Percentiles rank a stretch among this genome's conserved stretches.
Evolutionary conservation across 1,140 invertebrate genomes (phyloP).

Genomic region (Pinna nobilis): DNA sequence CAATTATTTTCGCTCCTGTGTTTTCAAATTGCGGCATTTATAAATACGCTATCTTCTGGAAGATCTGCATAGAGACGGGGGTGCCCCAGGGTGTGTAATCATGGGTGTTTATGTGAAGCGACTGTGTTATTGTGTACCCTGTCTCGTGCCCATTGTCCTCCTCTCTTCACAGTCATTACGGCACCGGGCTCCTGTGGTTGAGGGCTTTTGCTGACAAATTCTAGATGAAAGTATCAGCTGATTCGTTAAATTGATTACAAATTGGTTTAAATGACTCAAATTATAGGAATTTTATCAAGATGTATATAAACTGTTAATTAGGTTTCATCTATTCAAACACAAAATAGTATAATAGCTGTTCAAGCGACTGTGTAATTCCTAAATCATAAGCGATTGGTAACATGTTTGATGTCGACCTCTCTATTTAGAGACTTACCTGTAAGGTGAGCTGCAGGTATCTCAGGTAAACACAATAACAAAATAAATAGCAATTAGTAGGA

Average conservation of each 20-base stretch:
- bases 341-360: too few relatives aligned
- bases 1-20: conserved; percentile 33
- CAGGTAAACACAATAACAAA: too few relatives aligned
- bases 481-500: too few relatives aligned
- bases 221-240: conserved; percentile 25
- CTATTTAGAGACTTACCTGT: too few relatives aligned
- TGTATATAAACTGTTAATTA: neutral
- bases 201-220: conserved; percentile 30
- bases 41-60: conserved; percentile 32
- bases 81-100: conserved; percentile 20
- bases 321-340: neutral
- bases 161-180: conserved; percentile 9
- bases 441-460: too few relatives aligned
- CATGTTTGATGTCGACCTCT: too few relatives aligned
- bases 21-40: conserved; percentile 39
- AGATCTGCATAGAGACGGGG: conserved; percentile 21
- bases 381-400: too few relatives aligned
- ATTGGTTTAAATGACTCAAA: conserved; percentile 33
- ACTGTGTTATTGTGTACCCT: conserved; percentile 7
- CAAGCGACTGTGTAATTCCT: too few relatives aligned
- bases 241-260: conserved; percentile 41
- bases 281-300: conserved; percentile 31
- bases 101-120: conserved; percentile 22
- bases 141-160: conserved; percentile 17
- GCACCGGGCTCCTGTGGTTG: conserved; percentile 23